Conservation (phyloP, 2,797 vertebrate genomes). For the Eulemur coronatus region DNA sequence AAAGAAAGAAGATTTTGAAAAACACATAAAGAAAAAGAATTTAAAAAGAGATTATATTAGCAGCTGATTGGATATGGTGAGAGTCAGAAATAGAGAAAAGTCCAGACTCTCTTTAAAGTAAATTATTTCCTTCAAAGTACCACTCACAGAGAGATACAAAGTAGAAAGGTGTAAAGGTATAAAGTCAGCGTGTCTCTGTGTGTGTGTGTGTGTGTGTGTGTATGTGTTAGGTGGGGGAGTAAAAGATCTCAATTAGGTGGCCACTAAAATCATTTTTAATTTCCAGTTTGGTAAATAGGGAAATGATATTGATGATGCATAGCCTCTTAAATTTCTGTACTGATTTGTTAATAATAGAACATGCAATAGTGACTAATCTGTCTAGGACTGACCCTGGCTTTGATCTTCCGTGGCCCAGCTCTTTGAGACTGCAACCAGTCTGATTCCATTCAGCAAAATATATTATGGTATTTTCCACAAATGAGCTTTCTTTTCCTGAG, state of each 20-base stretch:
- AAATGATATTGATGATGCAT: not conserved
- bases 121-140: not conserved
- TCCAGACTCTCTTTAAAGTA: not conserved
- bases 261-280: not conserved
- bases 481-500: not conserved
- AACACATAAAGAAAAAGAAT: not conserved
- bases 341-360: not conserved
- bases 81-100: not conserved
- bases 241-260: not conserved
- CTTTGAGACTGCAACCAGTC: not conserved
- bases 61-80: not conserved
- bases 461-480: not conserved
- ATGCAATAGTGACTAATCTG: not conserved
- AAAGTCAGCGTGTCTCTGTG: not conserved
- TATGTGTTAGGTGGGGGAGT: not conserved
- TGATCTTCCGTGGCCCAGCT: not conserved
- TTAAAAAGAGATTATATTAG: not conserved
- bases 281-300: not conserved
- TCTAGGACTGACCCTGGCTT: not conserved
- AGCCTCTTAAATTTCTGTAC: not conserved
- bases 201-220: too few species aligned
- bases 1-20: not conserved
- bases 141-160: not conserved
- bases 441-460: not conserved
- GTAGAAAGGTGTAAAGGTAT: not conserved